phyloP scores from a whole-genome alignment of 2,888 invertebrate genomes.

The Pristionchus fissidentatus region DNA sequence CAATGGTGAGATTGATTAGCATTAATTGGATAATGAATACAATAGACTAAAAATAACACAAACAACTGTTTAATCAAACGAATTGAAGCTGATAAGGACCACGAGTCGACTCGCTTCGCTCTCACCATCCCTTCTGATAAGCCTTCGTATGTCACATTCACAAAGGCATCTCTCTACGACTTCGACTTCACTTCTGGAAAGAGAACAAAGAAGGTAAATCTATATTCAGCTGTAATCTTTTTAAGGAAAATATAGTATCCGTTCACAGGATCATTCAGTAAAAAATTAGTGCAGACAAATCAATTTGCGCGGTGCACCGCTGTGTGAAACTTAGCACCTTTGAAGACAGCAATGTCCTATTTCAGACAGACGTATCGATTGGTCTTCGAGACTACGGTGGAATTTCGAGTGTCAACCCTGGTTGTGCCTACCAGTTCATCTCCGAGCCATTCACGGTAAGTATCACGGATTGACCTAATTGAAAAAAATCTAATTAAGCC shows the following conservation, averaged over 20 bases:
- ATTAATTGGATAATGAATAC: no score
- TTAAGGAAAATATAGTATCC: no score
- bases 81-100: conserved; percentile 41
- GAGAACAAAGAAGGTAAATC: background rate
- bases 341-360: no score
- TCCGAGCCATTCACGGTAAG: conserved; percentile 18
- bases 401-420: conserved; percentile 12
- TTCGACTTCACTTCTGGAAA: conserved; percentile 42
- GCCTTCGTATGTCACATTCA: background rate
- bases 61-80: no score
- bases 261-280: no score
- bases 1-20: background rate
- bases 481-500: background rate
- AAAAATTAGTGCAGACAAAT: background rate
- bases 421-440: conserved; percentile 41
- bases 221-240: no score
- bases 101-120: conserved; percentile 7
- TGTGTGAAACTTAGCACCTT: no score
- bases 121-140: background rate
- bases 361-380: conserved; percentile 1
- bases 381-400: conserved; percentile 40
- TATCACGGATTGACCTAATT: background rate
- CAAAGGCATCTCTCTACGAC: background rate
- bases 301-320: no score
- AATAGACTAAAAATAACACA: no score